Base-by-base conservation (phyloP, 23 tunicate species). In the Botrylloides violaceus region DNA sequence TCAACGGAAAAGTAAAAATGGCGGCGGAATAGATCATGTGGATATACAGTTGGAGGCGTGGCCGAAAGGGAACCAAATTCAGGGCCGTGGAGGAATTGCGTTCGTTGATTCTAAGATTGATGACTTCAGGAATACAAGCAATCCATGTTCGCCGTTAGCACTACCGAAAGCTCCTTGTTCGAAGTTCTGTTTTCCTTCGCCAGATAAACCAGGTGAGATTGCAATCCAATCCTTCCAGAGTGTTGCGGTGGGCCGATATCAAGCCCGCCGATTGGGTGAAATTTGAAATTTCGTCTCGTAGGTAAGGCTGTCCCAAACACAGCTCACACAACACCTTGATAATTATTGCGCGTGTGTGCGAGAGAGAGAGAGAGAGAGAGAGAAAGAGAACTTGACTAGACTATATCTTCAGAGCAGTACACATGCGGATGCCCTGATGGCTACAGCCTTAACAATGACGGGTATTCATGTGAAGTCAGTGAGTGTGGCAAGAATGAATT, bases 1-100 rank as follows among this genome's bases (percentile, higher is more conserved):
- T 9, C 70, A 63, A 63, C 4, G 36, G 3, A 63, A 63, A 63
- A 63, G 70, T 63, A 63, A 31, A 63, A 34, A 25, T 9, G 70
- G 70, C 3, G 35, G 34, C 19, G n/a, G n/a, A n/a, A 31, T 27
- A 3, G 36, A 63, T 4, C 32, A 34, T 27, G 35, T 19, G 3
- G 35, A 12, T 22, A 63, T 63, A 28, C 32, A 29, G 4, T 43
- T 43, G 53, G 53, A 43, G 15, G 53, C 53, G 53, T 43, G 35
- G 33, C 35, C 20, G 26, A 12, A 4, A 63, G 32, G 3, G 29
- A 34, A 25, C 34, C 26, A 63, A 33, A 63, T 63, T 4, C 70
- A 28, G 29, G 3, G 3, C 4, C 35, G 70, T 25, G 70, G 70
- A 31, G 70, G 70, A 3, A 27, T 63, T 4, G 36, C 33, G 3